Evolutionary conservation across 2,113 vertebrate genomes (phyloP).

Genomic region (Bubo scandiacus): DNA sequence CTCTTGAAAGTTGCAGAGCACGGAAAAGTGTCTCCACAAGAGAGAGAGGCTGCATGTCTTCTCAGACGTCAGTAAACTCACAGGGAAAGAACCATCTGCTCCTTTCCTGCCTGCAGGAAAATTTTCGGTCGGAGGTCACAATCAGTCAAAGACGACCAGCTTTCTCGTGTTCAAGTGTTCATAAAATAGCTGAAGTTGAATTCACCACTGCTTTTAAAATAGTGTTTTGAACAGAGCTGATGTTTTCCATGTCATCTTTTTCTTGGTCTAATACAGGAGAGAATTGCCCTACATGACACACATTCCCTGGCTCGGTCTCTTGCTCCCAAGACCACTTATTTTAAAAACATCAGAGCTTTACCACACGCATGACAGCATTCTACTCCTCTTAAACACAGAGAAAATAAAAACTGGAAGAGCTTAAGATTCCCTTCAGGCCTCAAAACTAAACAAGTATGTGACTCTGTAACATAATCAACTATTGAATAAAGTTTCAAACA

Average conservation of each 20-base stretch:
- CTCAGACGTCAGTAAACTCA: slow-evolving; percentile 27
- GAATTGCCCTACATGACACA: not conserved
- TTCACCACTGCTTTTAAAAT: not conserved
- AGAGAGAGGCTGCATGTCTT: not conserved
- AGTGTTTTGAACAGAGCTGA: not conserved
- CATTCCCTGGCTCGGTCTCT: not conserved
- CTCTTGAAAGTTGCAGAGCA: not conserved
- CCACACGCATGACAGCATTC: not conserved
- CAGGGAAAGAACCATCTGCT: not conserved
- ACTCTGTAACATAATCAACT: not conserved
- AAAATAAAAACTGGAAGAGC: not conserved
- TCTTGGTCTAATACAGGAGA: not conserved
- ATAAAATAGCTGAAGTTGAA: not conserved
- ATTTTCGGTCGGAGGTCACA: slow-evolving; percentile 22
- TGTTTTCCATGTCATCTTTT: not conserved
- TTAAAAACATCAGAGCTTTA: not conserved
- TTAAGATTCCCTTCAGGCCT: not conserved
- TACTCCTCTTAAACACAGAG: not conserved
- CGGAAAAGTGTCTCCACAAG: not conserved
- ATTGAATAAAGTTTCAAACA: not conserved
- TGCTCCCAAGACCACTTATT: not conserved
- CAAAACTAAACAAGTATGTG: not conserved
- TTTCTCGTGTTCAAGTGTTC: not conserved
- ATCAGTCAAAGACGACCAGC: not conserved
- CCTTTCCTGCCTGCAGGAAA: slow-evolving; percentile 23